These are phyloP conservation scores for Gymnoscopelus braueri DNA, from an alignment of 2,797 vertebrate genomes.

Conservation along the genomic window DNA sequence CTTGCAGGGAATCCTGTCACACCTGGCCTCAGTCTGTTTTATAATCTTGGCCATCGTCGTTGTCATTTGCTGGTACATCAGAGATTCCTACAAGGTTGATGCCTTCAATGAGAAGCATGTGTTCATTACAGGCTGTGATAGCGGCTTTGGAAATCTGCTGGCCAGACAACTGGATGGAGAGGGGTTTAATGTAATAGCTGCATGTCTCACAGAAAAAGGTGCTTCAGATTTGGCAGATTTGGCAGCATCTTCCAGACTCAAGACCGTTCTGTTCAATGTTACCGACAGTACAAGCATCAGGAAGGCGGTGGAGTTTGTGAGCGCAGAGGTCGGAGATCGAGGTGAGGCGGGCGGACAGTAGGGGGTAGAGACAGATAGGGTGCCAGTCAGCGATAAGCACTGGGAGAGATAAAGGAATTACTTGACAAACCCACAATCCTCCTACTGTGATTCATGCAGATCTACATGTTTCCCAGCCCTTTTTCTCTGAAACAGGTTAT, in stretches of 20 bases:
- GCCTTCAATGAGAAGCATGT: conserved; percentile 71
- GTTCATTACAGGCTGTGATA: conserved; percentile 85
- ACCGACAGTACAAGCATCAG: conserved; percentile 78
- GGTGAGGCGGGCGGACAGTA: conserved; percentile 71
- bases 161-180: conserved; percentile 78
- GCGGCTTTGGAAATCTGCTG: conserved; percentile 81
- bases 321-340: conserved; percentile 73
- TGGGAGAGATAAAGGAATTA: conserved; percentile 67
- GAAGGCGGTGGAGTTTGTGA: conserved; percentile 77
- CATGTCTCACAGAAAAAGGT: conserved; percentile 77
- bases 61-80: conserved; percentile 69
- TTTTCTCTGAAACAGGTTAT: conserved; percentile 11
- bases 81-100: conserved; percentile 70
- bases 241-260: conserved; percentile 75
- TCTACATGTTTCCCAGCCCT: conserved; percentile 35
- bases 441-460: conserved; percentile 54
- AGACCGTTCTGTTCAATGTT: conserved; percentile 80
- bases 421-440: conserved; percentile 65
- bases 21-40: conserved; percentile 38
- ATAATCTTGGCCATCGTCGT: conserved; percentile 31
- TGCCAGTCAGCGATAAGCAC: conserved; percentile 80
- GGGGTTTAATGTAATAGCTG: conserved; percentile 79
- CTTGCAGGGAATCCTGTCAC: conserved; percentile 55
- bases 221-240: conserved; percentile 59
- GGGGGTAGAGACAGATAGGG: conserved; percentile 65